Conservation (phyloP, 2,113 vertebrate genomes). For the Heterotis niloticus region DNA sequence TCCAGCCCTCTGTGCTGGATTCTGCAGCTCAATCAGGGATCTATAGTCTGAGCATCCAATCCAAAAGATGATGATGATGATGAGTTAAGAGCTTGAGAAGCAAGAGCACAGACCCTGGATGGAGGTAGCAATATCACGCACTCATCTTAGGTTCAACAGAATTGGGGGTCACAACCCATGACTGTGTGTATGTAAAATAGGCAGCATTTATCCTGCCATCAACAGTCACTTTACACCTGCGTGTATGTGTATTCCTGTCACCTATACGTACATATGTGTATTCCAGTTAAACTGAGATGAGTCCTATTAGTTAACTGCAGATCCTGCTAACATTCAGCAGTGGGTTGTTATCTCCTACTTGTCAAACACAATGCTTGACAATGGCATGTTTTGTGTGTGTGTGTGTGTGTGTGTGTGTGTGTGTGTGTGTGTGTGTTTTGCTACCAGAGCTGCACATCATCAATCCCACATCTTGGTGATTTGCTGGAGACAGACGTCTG, state of each 20-base stretch:
- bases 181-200: too few species aligned
- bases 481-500: neutral
- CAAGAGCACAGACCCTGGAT: too few species aligned
- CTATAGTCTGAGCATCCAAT: too few species aligned
- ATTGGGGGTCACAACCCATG: too few species aligned
- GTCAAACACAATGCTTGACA: slow-evolving; percentile 37
- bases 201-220: neutral
- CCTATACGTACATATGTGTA: slow-evolving; percentile 3
- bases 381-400: neutral
- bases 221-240: slow-evolving; percentile 44
- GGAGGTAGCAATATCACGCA: too few species aligned
- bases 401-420: too few species aligned
- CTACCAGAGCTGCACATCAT: neutral
- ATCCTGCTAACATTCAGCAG: slow-evolving; percentile 55
- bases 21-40: too few species aligned
- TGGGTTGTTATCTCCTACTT: slow-evolving; percentile 54
- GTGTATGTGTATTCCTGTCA: slow-evolving; percentile 9
- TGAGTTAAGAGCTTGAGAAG: too few species aligned
- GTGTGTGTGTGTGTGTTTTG: too few species aligned
- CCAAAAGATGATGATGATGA: too few species aligned
- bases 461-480: neutral
- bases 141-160: too few species aligned
- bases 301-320: slow-evolving; percentile 58
- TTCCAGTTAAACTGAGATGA: slow-evolving; percentile 43
- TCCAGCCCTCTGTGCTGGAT: too few species aligned